phyloP scores from a whole-genome alignment of 2,113 vertebrate species.

The Sylvietta virens region DNA sequence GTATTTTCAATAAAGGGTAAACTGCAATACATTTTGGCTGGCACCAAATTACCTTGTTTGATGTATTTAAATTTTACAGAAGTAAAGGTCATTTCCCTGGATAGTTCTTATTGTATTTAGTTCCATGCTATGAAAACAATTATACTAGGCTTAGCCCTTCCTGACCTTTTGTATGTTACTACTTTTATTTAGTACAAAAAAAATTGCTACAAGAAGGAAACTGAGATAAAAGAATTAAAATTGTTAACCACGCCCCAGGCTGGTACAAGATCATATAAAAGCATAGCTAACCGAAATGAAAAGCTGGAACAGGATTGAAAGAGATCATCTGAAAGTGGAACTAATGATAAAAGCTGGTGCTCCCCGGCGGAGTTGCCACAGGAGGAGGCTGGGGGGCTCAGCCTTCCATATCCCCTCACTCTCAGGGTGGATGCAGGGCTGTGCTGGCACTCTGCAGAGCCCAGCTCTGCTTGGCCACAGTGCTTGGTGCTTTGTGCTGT shows the following conservation, averaged over 20 bases:
- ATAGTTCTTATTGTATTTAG: neutral
- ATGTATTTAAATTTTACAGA: neutral
- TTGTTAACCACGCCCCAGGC: neutral
- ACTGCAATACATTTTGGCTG: neutral
- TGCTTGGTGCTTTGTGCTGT: neutral
- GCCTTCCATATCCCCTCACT: fast-evolving
- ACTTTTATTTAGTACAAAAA: neutral
- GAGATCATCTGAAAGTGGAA: neutral
- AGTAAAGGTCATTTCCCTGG: neutral
- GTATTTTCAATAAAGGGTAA: neutral
- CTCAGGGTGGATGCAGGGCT: too few species aligned
- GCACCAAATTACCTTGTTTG: neutral
- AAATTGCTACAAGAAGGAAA: neutral
- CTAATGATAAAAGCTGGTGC: neutral
- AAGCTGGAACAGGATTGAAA: neutral
- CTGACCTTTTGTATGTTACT: neutral
- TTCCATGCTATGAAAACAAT: neutral
- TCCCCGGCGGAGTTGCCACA: neutral
- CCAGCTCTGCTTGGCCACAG: fast-evolving
- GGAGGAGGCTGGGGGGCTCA: neutral
- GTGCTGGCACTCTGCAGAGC: neutral
- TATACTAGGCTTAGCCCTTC: neutral
- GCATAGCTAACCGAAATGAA: neutral
- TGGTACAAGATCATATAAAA: neutral
- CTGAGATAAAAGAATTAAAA: neutral